Percentiles rank a stretch among this genome's conserved stretches.
Conservation (phyloP, 2,113 vertebrate species). For the Sarotherodon lohbergeri region DNA sequence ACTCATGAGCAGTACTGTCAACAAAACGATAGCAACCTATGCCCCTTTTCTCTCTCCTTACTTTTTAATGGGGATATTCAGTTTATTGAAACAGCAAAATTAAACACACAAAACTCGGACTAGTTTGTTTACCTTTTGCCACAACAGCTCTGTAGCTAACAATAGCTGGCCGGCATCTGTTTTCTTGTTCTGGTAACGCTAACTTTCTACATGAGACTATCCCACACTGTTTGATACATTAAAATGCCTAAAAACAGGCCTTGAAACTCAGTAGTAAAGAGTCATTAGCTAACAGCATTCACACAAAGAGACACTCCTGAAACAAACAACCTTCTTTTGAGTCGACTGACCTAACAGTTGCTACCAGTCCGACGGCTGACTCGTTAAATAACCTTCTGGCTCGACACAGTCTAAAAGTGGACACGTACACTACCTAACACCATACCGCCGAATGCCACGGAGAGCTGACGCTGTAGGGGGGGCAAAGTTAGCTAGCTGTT, state of each 20-base stretch:
- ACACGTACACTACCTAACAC: not conserved
- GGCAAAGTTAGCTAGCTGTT: constrained; percentile 14
- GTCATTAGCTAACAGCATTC: not conserved
- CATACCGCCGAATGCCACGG: not conserved
- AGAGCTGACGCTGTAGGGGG: not conserved
- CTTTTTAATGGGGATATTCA: not conserved
- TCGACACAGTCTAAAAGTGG: not conserved
- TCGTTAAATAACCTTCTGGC: not conserved
- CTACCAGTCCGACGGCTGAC: not conserved
- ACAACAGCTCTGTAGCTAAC: constrained; percentile 9
- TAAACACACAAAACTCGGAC: not conserved
- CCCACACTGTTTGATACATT: not conserved
- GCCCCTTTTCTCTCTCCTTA: not conserved
- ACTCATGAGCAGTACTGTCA: not conserved
- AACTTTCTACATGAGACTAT: not conserved
- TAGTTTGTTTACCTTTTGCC: not conserved
- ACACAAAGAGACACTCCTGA: constrained; percentile 4
- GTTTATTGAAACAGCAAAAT: not conserved
- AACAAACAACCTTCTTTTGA: constrained; percentile 24
- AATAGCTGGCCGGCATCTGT: not conserved
- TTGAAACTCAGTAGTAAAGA: not conserved
- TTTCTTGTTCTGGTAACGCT: not conserved
- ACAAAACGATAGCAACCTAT: not conserved
- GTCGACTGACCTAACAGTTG: constrained; percentile 22
- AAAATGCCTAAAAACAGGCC: not conserved